phyloP scores from a whole-genome alignment of 2,113 vertebrate genomes.

The Siniperca knerii region DNA sequence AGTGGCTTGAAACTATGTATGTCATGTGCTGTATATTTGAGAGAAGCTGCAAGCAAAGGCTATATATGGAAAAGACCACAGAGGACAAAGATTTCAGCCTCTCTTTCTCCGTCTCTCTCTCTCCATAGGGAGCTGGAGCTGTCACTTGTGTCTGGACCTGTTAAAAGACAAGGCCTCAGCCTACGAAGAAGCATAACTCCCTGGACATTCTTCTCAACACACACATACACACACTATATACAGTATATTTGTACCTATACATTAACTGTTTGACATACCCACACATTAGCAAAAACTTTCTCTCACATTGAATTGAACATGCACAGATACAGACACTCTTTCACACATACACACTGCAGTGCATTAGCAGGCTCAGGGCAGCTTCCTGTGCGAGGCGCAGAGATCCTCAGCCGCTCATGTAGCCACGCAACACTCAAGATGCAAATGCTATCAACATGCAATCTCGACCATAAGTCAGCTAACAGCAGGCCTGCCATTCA shows the following conservation, averaged over 20 bases:
- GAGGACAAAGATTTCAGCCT: conserved; percentile 21
- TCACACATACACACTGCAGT: conserved; percentile 48
- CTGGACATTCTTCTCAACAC: neutral
- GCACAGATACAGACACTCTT: conserved; percentile 4
- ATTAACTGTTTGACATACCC: conserved; percentile 43
- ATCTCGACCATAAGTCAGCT: conserved; percentile 29
- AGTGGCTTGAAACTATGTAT: neutral
- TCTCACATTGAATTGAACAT: conserved; percentile 26
- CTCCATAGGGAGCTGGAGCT: conserved; percentile 95
- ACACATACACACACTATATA: conserved; percentile 12
- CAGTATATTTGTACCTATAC: conserved; percentile 48
- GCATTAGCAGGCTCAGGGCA: conserved; percentile 71
- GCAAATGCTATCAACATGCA: conserved; percentile 39
- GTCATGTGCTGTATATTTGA: conserved; percentile 20
- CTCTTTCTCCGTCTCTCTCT: conserved; percentile 26
- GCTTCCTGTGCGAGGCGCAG: conserved; percentile 53
- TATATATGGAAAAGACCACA: conserved; percentile 45
- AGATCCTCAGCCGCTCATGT: conserved; percentile 66
- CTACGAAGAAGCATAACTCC: conserved; percentile 78
- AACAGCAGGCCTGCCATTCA: conserved; percentile 39
- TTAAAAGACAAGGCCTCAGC: conserved; percentile 96
- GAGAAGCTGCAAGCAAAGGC: conserved; percentile 6
- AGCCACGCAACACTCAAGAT: conserved; percentile 48
- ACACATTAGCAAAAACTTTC: conserved; percentile 12
- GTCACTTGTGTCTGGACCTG: conserved; percentile 95